Evolutionary conservation across 1,140 invertebrate genomes (phyloP), one percentile per base, ranked within the genome.

Genomic region (Drosophila grimshawi): DNA sequence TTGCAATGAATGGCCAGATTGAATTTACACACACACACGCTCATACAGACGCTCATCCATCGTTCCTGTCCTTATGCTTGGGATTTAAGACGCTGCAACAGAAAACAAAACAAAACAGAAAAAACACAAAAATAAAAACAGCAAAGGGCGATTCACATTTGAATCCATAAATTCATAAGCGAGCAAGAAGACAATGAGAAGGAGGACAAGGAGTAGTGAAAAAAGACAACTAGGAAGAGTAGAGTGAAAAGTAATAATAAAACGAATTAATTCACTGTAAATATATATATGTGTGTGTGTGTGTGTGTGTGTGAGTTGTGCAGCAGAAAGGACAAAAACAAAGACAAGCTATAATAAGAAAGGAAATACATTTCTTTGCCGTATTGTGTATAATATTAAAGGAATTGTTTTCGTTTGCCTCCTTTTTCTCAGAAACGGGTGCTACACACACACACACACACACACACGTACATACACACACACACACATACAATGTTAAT

Each of bases 201-300:
- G 48, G 37, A 57, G 19, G 35, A 29, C 46, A 33, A 33, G 33
- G 33, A 33, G 33, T 0, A 33, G 5, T 33, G 39, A 10, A 0
- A 41, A 41, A 43, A 43, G 27, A 35, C 11, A 69, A 65, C 53
- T 41, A 57, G 35, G 43, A 59, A 77, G 29, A 74, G 62, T 62
- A 81, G 60, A 70, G 71, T 53, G 64, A 78, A 72, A 70, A 69
- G 66, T 70, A 86, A 86, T 86, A 86, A 81, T 86, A 86, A 81
- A 78, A 70, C 81, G 81, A 85, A 85, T 85, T 80, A 85, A 85
- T 85, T 68, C 68, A 86, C 62, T 81, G 53, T 75, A 86, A 81
- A 78, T 85, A 80, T 56, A 48, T 4, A 41, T 10, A 78, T 53
- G n/a, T n/a, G 27, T 39, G 2, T 30, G 27, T 30, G 27, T 60